These are phyloP conservation scores for Buathra laborator DNA, from an alignment of 2,888 invertebrate species.

Conservation along the genomic window DNA sequence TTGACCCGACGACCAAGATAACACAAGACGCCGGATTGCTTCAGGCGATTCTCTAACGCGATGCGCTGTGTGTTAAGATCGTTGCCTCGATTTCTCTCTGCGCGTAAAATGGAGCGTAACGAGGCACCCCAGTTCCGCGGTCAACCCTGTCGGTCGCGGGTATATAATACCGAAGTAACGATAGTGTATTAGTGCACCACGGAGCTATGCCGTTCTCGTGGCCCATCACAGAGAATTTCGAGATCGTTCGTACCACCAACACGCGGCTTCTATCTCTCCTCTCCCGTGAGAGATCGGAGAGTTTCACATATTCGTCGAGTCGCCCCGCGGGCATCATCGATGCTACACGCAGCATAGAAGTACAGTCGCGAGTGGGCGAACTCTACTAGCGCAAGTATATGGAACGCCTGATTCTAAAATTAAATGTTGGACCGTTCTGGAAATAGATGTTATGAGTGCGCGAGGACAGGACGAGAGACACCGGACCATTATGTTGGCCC, in stretches of 20 bases:
- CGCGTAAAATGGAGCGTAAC: slow-evolving; percentile 66
- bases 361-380: slow-evolving; percentile 77
- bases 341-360: slow-evolving; percentile 35
- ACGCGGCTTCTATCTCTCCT: neutral
- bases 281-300: slow-evolving; percentile 26
- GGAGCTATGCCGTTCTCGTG: slow-evolving; percentile 17
- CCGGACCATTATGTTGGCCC: slow-evolving; percentile 77
- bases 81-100: slow-evolving; percentile 54
- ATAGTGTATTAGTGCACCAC: neutral
- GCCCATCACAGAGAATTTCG: slow-evolving; percentile 16
- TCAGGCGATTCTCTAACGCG: slow-evolving; percentile 4
- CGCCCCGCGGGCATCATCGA: slow-evolving; percentile 23
- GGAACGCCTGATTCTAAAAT: slow-evolving; percentile 84
- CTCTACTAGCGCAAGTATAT: slow-evolving; percentile 81
- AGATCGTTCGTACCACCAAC: slow-evolving; percentile 6
- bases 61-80: slow-evolving; percentile 28
- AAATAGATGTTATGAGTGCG: slow-evolving; percentile 85
- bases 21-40: slow-evolving; percentile 28
- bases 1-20: slow-evolving; percentile 2
- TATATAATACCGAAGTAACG: slow-evolving; percentile 22
- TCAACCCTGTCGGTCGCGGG: slow-evolving; percentile 67
- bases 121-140: slow-evolving; percentile 65
- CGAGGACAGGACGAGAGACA: slow-evolving; percentile 85
- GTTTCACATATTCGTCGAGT: slow-evolving; percentile 10
- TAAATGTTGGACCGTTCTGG: slow-evolving; percentile 84